Conservation (phyloP, 2,113 vertebrate species). For the Perca flavescens region DNA sequence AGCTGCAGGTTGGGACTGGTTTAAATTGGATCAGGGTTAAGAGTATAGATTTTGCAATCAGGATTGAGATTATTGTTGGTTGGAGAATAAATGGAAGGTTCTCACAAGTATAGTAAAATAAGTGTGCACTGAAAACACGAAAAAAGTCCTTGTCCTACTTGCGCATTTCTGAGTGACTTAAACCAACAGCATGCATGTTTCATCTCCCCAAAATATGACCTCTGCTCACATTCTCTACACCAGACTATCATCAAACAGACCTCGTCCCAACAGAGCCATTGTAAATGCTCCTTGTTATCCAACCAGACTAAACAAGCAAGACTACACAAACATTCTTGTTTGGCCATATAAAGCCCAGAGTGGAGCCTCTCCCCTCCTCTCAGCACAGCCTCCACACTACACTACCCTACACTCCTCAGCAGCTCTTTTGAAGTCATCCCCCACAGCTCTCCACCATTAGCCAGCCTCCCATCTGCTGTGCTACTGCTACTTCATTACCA, state of each 20-base stretch:
- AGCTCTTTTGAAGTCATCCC: conserved; percentile 63
- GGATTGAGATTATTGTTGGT: neutral
- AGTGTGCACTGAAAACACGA: neutral
- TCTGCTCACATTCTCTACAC: neutral
- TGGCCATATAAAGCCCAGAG: conserved; percentile 46
- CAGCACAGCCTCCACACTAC: conserved; percentile 26
- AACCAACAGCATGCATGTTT: neutral
- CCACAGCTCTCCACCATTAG: conserved; percentile 58
- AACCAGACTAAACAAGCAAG: conserved; percentile 58
- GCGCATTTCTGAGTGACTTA: neutral
- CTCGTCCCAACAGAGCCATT: conserved; percentile 6
- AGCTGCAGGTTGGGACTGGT: neutral
- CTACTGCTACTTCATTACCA: conserved; percentile 57
- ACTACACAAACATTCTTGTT: conserved; percentile 54
- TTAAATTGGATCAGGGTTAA: neutral
- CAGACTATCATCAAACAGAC: conserved; percentile 20
- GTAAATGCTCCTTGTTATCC: conserved; percentile 56
- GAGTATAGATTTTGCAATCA: neutral
- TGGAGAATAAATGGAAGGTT: neutral
- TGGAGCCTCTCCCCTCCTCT: conserved; percentile 26
- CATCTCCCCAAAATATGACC: neutral
- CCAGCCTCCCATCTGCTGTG: conserved; percentile 58
- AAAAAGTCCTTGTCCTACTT: neutral
- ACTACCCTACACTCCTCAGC: conserved; percentile 26
- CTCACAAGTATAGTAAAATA: neutral